phyloP scores from a whole-genome alignment of 2,888 invertebrate species.

The Formica aserva region DNA sequence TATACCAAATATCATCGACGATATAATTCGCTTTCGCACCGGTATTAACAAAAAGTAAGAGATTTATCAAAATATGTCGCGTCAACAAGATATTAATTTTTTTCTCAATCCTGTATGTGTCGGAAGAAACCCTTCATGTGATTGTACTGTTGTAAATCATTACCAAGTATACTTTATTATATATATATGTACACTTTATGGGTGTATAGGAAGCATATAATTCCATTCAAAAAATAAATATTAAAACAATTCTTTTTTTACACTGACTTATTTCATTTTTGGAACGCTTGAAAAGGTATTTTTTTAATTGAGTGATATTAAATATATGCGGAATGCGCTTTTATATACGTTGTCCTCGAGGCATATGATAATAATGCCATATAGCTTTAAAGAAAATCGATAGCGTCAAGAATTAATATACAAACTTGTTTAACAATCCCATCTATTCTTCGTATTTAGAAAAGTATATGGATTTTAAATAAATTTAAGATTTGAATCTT shows the following conservation, averaged over 20 bases:
- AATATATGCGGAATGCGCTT: slow-evolving; percentile 23
- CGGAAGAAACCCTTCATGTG: slow-evolving; percentile 17
- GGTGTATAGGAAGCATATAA: slow-evolving; percentile 12
- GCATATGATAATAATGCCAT: slow-evolving; percentile 30
- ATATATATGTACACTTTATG: not conserved
- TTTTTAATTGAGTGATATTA: slow-evolving; percentile 34
- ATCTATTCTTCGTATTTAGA: not conserved
- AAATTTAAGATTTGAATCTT: not conserved
- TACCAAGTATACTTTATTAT: slow-evolving; percentile 37
- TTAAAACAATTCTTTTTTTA: not conserved
- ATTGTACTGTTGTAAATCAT: slow-evolving; percentile 33
- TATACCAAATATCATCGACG: not conserved
- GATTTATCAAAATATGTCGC: slow-evolving; percentile 20
- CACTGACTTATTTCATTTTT: not conserved
- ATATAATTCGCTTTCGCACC: slow-evolving; percentile 4
- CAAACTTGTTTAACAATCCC: slow-evolving; percentile 4
- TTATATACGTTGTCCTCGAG: slow-evolving; percentile 4
- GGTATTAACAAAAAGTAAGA: not conserved
- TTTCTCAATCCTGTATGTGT: slow-evolving; percentile 22
- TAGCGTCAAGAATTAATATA: slow-evolving; percentile 36
- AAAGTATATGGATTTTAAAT: slow-evolving; percentile 16
- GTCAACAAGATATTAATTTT: slow-evolving; percentile 21
- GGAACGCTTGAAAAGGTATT: not conserved
- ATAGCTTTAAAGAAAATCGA: slow-evolving; percentile 19
- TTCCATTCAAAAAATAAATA: slow-evolving; percentile 5